Evolutionary conservation across 2,888 invertebrate species (phyloP), one percentile per base, ranked within the genome.

Genomic region (Bellardia bayeri): DNA sequence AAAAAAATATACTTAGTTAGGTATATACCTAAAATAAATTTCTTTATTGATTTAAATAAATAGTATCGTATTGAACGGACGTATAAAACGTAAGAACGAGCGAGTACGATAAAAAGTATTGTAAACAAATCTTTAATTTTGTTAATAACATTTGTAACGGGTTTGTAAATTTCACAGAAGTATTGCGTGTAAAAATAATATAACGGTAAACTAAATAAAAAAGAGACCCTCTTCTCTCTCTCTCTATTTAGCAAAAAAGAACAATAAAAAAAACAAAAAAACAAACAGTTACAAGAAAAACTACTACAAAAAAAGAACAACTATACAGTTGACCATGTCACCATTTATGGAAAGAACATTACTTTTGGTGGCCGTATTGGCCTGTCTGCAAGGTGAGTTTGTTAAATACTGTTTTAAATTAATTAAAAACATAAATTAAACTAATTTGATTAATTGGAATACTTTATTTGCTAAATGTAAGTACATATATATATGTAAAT

Each of bases 261-360:
- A 23, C 3, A 30, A 68, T 33, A 5, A n/a, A 69, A n/a, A 69
- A 14, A 71, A 11, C 74, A 74, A 23, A 2, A 42, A 16, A 56
- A 51, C 23, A 63, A 61, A 78, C 7, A 79, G 68, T 23, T 56
- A 76, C 58, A 78, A 49, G 7, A 58, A 45, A 85, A 66, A 68
- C 58, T 61, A 78, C 33, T 2, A 49, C 9, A 54, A 95, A 97
- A 90, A 96, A n/a, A 3, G 13, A 88, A 75, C 66, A 84, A 49
- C 74, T 82, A 71, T 85, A 76, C 72, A 82, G 71, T 82, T 78
- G 82, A 91, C 85, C 89, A 92, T 93, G 93, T 91, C 93, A 90
- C 92, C 93, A 88, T 90, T 92, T 90, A 89, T 92, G 90, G 92
- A 93, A 90, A 92, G 92, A 90, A 91, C 91, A 90, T 85, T 92